Conservation (phyloP, 2,113 vertebrate species). For the Crotophaga sulcirostris region DNA sequence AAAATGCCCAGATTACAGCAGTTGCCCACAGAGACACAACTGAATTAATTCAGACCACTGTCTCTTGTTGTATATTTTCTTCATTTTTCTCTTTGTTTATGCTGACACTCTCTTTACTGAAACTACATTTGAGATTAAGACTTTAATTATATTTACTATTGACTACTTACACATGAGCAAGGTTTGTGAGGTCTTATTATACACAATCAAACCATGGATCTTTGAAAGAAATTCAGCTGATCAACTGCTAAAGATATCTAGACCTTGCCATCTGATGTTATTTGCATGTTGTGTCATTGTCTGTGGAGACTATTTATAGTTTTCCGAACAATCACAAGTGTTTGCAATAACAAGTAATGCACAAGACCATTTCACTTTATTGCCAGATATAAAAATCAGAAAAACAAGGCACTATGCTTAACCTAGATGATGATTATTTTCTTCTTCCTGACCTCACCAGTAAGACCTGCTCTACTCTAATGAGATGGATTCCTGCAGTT, state of each 20-base stretch:
- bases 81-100: background rate
- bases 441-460: background rate
- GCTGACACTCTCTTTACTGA: background rate
- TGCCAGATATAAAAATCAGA: background rate
- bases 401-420: background rate
- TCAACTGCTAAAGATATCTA: background rate
- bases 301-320: background rate
- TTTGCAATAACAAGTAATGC: background rate
- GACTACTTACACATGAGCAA: background rate
- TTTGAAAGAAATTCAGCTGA: background rate
- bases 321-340: background rate
- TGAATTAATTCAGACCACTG: background rate
- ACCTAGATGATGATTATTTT: background rate
- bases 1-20: background rate
- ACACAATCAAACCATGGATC: background rate
- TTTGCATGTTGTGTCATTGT: background rate
- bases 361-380: background rate
- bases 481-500: background rate
- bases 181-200: background rate
- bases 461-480: background rate
- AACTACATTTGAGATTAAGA: background rate
- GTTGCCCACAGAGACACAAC: background rate
- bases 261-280: background rate
- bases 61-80: background rate
- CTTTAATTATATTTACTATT: background rate